Evolutionary conservation across 2,113 vertebrate species (phyloP).

Genomic region (Ploceus nigricollis): DNA sequence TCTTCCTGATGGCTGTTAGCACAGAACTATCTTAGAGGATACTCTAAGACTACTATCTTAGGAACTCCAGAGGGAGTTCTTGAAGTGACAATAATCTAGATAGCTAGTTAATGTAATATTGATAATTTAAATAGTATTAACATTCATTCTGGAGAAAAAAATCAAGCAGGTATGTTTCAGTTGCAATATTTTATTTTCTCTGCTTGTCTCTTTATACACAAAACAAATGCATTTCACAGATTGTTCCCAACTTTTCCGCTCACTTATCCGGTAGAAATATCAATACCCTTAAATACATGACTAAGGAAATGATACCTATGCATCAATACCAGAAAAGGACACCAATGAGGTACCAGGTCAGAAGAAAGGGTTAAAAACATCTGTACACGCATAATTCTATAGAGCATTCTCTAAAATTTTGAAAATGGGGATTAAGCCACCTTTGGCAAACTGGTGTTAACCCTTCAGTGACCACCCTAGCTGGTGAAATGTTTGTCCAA

Average conservation of each 20-base stretch:
- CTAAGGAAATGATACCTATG: background rate
- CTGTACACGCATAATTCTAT: background rate
- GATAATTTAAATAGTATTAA: background rate
- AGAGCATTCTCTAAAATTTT: background rate
- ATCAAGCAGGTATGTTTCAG: background rate
- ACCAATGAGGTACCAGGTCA: background rate
- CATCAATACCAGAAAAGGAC: background rate
- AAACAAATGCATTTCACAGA: background rate
- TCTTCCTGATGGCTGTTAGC: background rate
- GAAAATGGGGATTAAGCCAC: background rate
- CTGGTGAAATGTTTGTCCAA: background rate
- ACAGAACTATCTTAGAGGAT: background rate
- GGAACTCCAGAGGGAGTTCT: background rate
- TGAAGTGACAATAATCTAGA: background rate
- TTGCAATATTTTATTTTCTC: background rate
- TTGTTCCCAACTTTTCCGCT: background rate
- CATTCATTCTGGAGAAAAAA: background rate
- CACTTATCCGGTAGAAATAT: background rate
- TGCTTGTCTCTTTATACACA: background rate
- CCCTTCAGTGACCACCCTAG: background rate
- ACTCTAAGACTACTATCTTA: no score
- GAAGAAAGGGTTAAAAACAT: background rate
- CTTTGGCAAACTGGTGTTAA: background rate
- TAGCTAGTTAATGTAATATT: background rate
- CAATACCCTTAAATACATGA: background rate